Base-by-base conservation (phyloP, 2,888 invertebrate species). In the Aromia moschata region DNA sequence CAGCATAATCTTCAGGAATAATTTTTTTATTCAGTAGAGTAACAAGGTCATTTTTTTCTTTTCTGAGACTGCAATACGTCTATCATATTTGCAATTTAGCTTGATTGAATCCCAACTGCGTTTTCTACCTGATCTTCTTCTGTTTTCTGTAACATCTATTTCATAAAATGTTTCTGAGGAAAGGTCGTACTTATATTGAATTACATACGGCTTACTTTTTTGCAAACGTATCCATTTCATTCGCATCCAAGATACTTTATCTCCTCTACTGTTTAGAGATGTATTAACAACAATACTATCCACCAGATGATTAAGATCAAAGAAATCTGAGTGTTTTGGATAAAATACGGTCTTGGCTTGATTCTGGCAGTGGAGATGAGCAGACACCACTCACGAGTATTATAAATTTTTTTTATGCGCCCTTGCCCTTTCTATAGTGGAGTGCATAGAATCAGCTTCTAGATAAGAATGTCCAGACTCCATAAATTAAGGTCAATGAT, bases 401-500 rank as follows among this genome's bases (percentile, higher is more conserved):
- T 4, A 16, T 15, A n/a, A 41, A 10, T 4, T 41, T 41, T 41
- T 41, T 15, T 15, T 41, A 15, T 41, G 15, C n/a, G 15, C 4
- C 15, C 16, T 41, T 14, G 41, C 41, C 16, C 41, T 11, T 15
- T 41, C 41, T 10, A 41, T 41, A 4, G 41, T 41, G 11, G 41
- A 12, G 16, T 14, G 41, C 41, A 58, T 58, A 52, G 45, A 56
- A 15, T 51, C 44, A 0, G 60, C 56, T n/a, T 51, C 51, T 4
- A 44, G 25, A 31, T 56, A 62, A 0, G 60, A 56, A 40, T 69
- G 64, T 4, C 64, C 67, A 20, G 56, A 51, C 44, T 69, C 66
- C 60, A 64, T 63, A 36, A 47, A 62, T 40, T 70, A 5, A 66
- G 40, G 46, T 69, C 66, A 25, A 69, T 57, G 7, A 38, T 51